These are phyloP conservation scores for Orius laevigatus DNA, from an alignment of 1,140 invertebrate genomes.

Conservation along the genomic window DNA sequence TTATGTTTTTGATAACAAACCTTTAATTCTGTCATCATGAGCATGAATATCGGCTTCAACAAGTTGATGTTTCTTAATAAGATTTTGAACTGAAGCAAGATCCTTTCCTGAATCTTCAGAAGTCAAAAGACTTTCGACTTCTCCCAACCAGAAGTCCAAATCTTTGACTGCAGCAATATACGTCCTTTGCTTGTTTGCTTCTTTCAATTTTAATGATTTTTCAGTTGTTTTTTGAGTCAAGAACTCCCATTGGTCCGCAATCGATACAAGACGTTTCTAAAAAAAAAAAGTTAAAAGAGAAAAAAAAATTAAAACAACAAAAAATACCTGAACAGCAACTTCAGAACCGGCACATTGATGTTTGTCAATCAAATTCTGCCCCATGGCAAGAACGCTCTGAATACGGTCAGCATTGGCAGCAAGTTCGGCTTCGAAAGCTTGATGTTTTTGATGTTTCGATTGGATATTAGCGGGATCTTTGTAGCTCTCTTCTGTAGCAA, in stretches of 20 bases:
- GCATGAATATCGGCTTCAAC: conserved; percentile 94
- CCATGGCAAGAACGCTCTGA: conserved; percentile 86
- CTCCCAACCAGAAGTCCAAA: conserved; percentile 98
- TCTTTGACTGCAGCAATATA: conserved; percentile 99
- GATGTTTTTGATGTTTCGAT: conserved; percentile 97
- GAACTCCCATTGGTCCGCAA: conserved; percentile 97
- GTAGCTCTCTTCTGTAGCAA: conserved; percentile 94
- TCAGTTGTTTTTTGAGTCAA: conserved; percentile 95
- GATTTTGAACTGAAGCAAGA: conserved; percentile 94
- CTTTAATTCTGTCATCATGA: conserved; percentile 89
- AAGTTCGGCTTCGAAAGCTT: conserved; percentile 97
- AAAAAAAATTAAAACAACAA: background rate
- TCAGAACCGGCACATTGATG: conserved; percentile 84
- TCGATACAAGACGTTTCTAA: conserved; percentile 62
- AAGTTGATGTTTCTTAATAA: conserved; percentile 97
- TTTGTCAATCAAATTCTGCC: conserved; percentile 87
- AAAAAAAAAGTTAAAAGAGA: conserved; percentile 8
- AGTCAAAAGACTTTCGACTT: conserved; percentile 91
- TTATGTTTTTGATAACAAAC: conserved; percentile 25
- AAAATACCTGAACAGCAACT: conserved; percentile 68
- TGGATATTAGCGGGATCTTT: conserved; percentile 87
- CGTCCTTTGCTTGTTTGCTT: conserved; percentile 95
- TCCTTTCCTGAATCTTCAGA: conserved; percentile 98
- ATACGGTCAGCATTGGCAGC: conserved; percentile 97
- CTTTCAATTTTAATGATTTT: conserved; percentile 94